These are phyloP conservation scores for Eupeodes corollae DNA, from an alignment of 1,140 invertebrate genomes.

Conservation along the genomic window DNA sequence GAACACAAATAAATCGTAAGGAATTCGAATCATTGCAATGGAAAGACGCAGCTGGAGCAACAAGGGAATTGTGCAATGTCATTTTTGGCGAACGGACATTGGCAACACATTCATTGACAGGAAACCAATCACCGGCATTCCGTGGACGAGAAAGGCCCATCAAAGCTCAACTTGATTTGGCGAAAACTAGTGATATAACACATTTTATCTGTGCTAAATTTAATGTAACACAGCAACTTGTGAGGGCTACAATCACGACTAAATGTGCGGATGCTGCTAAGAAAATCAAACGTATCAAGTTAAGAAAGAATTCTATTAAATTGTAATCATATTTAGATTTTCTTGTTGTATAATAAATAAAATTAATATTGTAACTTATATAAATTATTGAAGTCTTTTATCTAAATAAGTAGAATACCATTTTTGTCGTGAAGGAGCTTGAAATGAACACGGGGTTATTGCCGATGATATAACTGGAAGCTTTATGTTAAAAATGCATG, in stretches of 20 bases:
- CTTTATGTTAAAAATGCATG: too few species aligned
- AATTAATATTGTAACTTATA: too few species aligned
- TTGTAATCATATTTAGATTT: too few species aligned
- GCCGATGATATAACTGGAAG: too few species aligned
- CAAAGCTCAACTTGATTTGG: conserved; percentile 28
- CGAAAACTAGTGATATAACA: conserved; percentile 33
- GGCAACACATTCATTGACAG: conserved; percentile 36
- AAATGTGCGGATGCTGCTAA: conserved; percentile 49
- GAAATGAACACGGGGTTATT: too few species aligned
- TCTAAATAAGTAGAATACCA: too few species aligned
- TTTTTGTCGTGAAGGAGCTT: too few species aligned
- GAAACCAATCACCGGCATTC: conserved; percentile 36
- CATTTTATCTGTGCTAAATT: conserved; percentile 23
- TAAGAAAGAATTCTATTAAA: too few species aligned
- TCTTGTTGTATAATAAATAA: too few species aligned
- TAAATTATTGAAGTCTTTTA: too few species aligned
- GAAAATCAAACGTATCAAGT: conserved; percentile 33
- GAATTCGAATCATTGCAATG: conserved; percentile 27
- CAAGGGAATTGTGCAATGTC: conserved; percentile 24
- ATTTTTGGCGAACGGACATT: conserved; percentile 31
- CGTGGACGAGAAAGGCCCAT: conserved; percentile 22
- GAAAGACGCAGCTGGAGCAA: conserved; percentile 27
- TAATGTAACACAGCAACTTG: conserved; percentile 23
- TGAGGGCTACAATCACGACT: conserved; percentile 40
- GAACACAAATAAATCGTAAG: conserved; percentile 20